A percentile compares a stretch with the other conserved stretches of the same genome.
phyloP scores from a whole-genome alignment of 2,113 vertebrate species.

The Ammodytes marinus region DNA sequence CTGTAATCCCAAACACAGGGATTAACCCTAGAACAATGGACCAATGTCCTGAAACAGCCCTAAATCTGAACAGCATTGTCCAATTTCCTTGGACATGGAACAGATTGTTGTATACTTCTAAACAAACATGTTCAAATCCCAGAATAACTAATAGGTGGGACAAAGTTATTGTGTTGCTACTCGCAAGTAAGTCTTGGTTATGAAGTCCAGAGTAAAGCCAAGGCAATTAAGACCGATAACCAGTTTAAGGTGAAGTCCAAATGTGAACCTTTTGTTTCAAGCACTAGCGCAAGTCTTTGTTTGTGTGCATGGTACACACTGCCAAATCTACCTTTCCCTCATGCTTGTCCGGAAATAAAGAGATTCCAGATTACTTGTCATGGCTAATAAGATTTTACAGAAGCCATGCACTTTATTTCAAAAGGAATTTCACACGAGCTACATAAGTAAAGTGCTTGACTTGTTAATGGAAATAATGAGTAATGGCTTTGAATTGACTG shows the following conservation, averaged over 20 bases:
- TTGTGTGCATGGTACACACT: neutral
- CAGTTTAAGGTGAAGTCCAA: neutral
- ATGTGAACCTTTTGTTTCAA: neutral
- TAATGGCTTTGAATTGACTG: slow-evolving; percentile 21
- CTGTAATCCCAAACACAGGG: neutral
- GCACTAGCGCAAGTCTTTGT: neutral
- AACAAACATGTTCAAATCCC: neutral
- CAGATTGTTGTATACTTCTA: neutral
- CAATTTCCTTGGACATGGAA: neutral
- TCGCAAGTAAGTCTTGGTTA: neutral
- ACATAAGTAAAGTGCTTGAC: neutral
- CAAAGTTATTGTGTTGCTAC: neutral
- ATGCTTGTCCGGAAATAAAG: neutral
- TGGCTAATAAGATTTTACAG: neutral
- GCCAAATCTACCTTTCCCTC: neutral
- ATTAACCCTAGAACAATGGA: slow-evolving; percentile 32
- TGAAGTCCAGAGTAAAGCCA: neutral
- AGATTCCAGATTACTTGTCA: neutral
- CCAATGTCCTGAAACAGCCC: neutral
- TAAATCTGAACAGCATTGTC: neutral
- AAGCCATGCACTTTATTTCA: neutral
- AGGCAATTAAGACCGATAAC: neutral
- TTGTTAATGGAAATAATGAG: slow-evolving; percentile 8
- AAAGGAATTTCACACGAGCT: neutral
- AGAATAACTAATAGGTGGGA: neutral